Evolutionary conservation across 2,888 invertebrate genomes (phyloP).

Genomic region (Artemia sp.): DNA sequence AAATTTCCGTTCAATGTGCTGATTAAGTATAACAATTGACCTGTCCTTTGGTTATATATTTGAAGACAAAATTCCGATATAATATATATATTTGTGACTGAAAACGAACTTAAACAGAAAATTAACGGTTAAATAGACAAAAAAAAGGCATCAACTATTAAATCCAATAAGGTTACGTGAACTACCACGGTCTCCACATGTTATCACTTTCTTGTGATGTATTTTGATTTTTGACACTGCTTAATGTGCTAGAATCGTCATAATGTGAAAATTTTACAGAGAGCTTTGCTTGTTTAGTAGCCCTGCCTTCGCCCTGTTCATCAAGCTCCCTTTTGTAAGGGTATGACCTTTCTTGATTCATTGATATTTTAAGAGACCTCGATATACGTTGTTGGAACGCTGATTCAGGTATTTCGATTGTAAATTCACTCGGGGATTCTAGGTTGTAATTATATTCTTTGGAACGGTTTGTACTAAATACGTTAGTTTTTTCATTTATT

Average conservation of each 20-base stretch:
- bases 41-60: too few species aligned
- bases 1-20: too few species aligned
- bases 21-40: too few species aligned
- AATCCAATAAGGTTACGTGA: background rate
- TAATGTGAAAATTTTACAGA: background rate
- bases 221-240: background rate
- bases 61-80: too few species aligned
- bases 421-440: background rate
- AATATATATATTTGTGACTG: too few species aligned
- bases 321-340: background rate
- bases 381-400: background rate
- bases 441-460: too few species aligned
- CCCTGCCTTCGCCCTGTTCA: background rate
- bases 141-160: too few species aligned
- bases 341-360: background rate
- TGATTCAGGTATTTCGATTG: background rate
- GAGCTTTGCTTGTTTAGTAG: background rate
- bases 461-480: too few species aligned
- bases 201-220: background rate
- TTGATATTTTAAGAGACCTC: background rate
- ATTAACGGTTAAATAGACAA: too few species aligned
- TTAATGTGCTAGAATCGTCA: background rate
- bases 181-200: constrained; percentile 15
- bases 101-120: too few species aligned
- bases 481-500: too few species aligned